phyloP scores from a whole-genome alignment of 1,140 invertebrate species.

The Drosophila seguyi region DNA sequence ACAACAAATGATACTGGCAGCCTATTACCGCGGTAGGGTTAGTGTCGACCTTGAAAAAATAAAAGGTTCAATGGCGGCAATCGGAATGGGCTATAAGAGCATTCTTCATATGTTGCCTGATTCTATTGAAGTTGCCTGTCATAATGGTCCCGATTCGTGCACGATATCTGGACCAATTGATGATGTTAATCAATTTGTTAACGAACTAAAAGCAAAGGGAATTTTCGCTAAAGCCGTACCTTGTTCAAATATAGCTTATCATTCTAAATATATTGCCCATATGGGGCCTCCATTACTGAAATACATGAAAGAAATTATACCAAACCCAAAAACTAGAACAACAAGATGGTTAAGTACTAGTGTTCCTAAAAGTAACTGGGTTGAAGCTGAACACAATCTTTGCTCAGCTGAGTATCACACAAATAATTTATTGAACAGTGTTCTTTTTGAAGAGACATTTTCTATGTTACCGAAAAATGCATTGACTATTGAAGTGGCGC shows the following conservation, averaged over 20 bases:
- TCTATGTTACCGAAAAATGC: slow-evolving; percentile 92
- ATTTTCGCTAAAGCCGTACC: slow-evolving; percentile 94
- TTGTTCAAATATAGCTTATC: slow-evolving; percentile 93
- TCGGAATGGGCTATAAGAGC: slow-evolving; percentile 89
- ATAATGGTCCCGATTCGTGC: slow-evolving; percentile 93
- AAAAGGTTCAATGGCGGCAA: slow-evolving; percentile 93
- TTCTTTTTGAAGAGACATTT: slow-evolving; percentile 94
- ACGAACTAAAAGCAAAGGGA: slow-evolving; percentile 89
- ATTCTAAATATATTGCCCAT: slow-evolving; percentile 91
- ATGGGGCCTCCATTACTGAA: slow-evolving; percentile 90
- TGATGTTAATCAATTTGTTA: slow-evolving; percentile 89
- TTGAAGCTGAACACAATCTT: slow-evolving; percentile 88
- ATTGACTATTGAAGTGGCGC: slow-evolving; percentile 92
- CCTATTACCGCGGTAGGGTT: slow-evolving; percentile 94
- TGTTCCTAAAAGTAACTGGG: slow-evolving; percentile 91
- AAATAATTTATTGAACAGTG: slow-evolving; percentile 94
- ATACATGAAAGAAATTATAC: slow-evolving; percentile 90
- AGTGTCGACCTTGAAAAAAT: slow-evolving; percentile 92
- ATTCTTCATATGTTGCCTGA: slow-evolving; percentile 88
- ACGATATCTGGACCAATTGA: slow-evolving; percentile 94
- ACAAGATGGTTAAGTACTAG: slow-evolving; percentile 95
- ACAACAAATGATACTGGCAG: slow-evolving; percentile 92
- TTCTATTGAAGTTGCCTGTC: slow-evolving; percentile 92
- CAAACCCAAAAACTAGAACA: slow-evolving; percentile 89
- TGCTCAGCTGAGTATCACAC: slow-evolving; percentile 97